Evolutionary conservation across 2,797 vertebrate species (phyloP), one percentile per base, ranked within the genome.

Genomic region (Betta splendens): DNA sequence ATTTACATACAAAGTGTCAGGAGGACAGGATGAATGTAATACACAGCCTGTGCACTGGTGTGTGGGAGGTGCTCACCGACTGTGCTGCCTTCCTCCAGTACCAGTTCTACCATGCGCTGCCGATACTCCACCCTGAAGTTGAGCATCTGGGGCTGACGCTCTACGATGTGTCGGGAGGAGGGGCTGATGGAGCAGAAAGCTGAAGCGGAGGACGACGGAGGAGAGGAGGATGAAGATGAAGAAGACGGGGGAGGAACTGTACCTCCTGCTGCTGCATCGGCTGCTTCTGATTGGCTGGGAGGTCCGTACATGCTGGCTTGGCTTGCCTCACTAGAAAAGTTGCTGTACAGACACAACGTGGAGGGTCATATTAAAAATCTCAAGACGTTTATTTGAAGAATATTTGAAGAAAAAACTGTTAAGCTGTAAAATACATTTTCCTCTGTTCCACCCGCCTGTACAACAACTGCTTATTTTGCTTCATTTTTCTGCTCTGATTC

Each of bases 101-200:
- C 95, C 80, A 99, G 93, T 75, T 98, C 96, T 79, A 97, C 92
- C 33, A 91, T 91, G 75, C 94, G 94, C 83, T 98, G 95, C 85
- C 97, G 92, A 91, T 99, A 99, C 80, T 99, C 97, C 81, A 99
- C 95, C 60, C 88, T 94, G 90, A 99, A 98, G 91, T 96, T 94
- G 48, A 99, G 91, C 96, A 99, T 96, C 37, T 97, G 93, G 22
- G 97, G 92, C 18, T 97, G 96, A 20, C 95, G 92, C 87, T 99
- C 98, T 80, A 98, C 91, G 61, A 98, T 95, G 83, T 94, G 96
- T 87, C 96, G 93, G 39, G 94, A 89, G 75, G 96, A 86, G 67
- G 95, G 77, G 85, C 92, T 91, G n/a, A 94, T 84, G 42, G 94
- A 94, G 89, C 98, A 99, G 1, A 95, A 95, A 47, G 95, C 95